These are phyloP conservation scores for Tautogolabrus adspersus DNA, from an alignment of 2,113 vertebrate genomes.

Conservation along the genomic window DNA sequence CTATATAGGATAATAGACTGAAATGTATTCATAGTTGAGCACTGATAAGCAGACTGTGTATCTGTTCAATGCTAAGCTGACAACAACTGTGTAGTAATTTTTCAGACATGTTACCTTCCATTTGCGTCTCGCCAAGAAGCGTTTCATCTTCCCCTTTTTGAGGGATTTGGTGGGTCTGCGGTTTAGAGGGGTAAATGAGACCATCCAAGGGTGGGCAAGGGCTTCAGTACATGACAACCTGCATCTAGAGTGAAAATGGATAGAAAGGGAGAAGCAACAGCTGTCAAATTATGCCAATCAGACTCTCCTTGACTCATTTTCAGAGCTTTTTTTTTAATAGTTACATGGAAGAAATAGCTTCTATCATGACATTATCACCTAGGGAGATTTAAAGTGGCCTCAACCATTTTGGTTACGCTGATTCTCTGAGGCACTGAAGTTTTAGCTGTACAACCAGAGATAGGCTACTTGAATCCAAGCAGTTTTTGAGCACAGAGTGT, in stretches of 20 bases:
- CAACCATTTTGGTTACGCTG: neutral
- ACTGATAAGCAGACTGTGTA: slow-evolving; percentile 12
- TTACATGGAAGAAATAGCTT: neutral
- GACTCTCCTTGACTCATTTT: neutral
- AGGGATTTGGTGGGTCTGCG: slow-evolving; percentile 78
- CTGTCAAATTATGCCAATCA: slow-evolving; percentile 8
- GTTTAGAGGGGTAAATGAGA: slow-evolving; percentile 67
- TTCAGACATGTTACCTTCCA: slow-evolving; percentile 85
- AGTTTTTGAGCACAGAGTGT: too few species aligned
- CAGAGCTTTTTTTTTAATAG: neutral
- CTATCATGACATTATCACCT: neutral
- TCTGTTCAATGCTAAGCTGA: neutral
- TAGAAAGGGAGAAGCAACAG: slow-evolving; percentile 2
- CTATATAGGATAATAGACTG: slow-evolving; percentile 3
- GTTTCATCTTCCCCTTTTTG: slow-evolving; percentile 88
- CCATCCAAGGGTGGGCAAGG: slow-evolving; percentile 88
- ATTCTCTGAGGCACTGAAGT: neutral
- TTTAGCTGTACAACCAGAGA: too few species aligned
- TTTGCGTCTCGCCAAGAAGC: slow-evolving; percentile 85
- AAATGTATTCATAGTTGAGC: slow-evolving; percentile 22
- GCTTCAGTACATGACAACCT: slow-evolving; percentile 83
- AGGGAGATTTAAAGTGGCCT: neutral
- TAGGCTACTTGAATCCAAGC: too few species aligned
- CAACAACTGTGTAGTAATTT: neutral
- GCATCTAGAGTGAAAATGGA: slow-evolving; percentile 60